Conservation (phyloP, 1,140 invertebrate genomes). For the Drosophila ercepeae region DNA sequence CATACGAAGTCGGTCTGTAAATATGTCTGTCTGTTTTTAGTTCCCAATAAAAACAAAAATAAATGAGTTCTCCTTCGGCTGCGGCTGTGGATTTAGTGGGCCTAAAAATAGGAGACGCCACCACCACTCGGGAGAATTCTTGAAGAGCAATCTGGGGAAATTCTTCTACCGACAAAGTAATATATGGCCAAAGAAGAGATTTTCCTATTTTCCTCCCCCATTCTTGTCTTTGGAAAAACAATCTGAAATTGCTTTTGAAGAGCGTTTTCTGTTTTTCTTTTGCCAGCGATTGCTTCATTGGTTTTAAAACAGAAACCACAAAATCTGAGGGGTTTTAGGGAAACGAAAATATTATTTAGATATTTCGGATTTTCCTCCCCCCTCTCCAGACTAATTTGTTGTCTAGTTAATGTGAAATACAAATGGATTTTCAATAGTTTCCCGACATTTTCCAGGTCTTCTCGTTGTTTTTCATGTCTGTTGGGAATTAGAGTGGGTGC, state of each 20-base stretch:
- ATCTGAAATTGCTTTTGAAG: constrained; percentile 70
- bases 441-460: constrained; percentile 7
- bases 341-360: neutral
- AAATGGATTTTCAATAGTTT: constrained; percentile 36
- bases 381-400: neutral
- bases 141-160: constrained; percentile 31
- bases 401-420: constrained; percentile 15
- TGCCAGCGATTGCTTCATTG: constrained; percentile 51
- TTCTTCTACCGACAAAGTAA: constrained; percentile 37
- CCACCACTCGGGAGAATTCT: constrained; percentile 44
- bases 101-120: constrained; percentile 60
- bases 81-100: constrained; percentile 3
- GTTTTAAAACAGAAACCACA: neutral
- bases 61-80: constrained; percentile 29
- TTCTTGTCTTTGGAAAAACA: constrained; percentile 49
- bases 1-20: constrained; percentile 10
- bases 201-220: constrained; percentile 42
- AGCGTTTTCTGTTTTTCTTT: constrained; percentile 37
- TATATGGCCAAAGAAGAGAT: constrained; percentile 37
- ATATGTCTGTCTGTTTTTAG: constrained; percentile 11
- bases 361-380: constrained; percentile 1
- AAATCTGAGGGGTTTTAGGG: neutral
- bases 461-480: constrained; percentile 4
- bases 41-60: constrained; percentile 52
- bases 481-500: constrained; percentile 10